Conservation (phyloP, 2,797 vertebrate species). For the Tragopan temminckii region DNA sequence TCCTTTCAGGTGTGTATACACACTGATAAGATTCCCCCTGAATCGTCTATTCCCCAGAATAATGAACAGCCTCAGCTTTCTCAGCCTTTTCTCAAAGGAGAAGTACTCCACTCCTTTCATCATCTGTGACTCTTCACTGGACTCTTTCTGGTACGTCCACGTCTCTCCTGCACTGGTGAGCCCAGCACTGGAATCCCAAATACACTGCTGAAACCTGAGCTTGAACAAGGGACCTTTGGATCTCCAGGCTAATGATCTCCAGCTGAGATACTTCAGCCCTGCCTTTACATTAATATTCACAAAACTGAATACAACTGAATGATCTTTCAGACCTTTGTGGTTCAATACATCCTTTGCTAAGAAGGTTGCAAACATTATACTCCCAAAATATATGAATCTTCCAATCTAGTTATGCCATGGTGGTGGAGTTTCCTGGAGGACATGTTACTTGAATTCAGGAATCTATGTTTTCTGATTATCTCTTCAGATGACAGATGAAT, state of each 20-base stretch:
- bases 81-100: neutral
- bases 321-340: neutral
- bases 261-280: neutral
- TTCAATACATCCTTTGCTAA: neutral
- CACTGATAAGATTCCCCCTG: neutral
- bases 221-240: neutral
- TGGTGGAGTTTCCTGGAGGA: neutral
- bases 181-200: neutral
- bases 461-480: neutral
- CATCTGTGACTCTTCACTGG: neutral
- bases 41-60: neutral
- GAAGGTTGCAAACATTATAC: neutral
- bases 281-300: neutral
- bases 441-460: neutral
- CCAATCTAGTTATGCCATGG: neutral
- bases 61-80: neutral
- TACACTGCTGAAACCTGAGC: neutral
- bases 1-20: neutral
- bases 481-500: neutral
- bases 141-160: neutral
- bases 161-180: neutral
- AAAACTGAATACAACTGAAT: neutral
- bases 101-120: neutral
- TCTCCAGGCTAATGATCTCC: neutral
- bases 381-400: neutral